Conservation (phyloP, 2,797 vertebrate species). For the Nannoperca australis region DNA sequence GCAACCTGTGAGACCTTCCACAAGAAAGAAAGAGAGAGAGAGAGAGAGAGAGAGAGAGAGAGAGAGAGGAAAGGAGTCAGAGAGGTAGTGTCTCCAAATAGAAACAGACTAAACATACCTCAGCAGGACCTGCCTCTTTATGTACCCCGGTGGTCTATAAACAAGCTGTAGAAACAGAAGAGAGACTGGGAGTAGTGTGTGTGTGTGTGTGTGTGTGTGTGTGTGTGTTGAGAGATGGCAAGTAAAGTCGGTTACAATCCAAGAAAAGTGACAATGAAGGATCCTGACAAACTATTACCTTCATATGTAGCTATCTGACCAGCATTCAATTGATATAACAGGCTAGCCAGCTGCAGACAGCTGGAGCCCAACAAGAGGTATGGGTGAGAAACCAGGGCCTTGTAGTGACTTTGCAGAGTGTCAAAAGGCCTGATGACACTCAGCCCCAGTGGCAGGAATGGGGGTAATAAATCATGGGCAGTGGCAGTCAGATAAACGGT, state of each 20-base stretch:
- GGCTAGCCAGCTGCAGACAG: conserved; percentile 55
- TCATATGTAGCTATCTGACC: conserved; percentile 50
- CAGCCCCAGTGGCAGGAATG: conserved; percentile 76
- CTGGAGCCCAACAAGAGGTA: conserved; percentile 72
- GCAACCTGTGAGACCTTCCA: conserved; percentile 1
- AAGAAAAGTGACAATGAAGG: conserved; percentile 52
- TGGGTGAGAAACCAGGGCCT: conserved; percentile 75
- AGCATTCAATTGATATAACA: conserved; percentile 39
- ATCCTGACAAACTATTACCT: conserved; percentile 62
- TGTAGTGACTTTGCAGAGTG: conserved; percentile 81
- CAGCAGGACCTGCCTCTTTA: conserved; percentile 30
- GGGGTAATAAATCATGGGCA: conserved; percentile 82
- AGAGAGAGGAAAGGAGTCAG: conserved; percentile 2
- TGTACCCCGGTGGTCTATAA: conserved; percentile 26
- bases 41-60: not conserved
- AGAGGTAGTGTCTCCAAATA: conserved; percentile 74
- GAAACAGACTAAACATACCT: conserved; percentile 88
- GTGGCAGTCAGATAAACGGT: conserved; percentile 82
- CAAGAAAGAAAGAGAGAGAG: conserved; percentile 10
- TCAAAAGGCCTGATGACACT: conserved; percentile 84
- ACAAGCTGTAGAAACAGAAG: conserved; percentile 40
- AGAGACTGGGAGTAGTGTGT: conserved; percentile 3
- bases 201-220: conserved; percentile 23
- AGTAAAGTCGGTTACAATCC: conserved; percentile 53
- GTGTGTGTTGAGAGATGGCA: not conserved